A percentile compares a stretch with the other conserved stretches of the same genome.
Evolutionary conservation across 2,113 vertebrate species (phyloP).

Genomic region (Seriola quinqueradiata): DNA sequence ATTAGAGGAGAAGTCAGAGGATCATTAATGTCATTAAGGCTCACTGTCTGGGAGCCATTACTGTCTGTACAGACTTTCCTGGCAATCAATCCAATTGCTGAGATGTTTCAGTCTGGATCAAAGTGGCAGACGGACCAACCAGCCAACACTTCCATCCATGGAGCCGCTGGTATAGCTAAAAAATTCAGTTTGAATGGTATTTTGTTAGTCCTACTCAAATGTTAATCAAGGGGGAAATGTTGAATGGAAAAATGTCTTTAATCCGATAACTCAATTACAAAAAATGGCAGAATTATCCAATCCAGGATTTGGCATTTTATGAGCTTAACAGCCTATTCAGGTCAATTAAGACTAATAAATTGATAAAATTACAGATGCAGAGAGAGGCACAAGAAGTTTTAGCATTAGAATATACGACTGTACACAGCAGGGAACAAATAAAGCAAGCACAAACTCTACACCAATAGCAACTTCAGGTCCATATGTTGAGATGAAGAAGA

Average conservation of each 20-base stretch:
- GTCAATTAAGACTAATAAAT: background rate
- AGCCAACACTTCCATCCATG: too few species aligned
- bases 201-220: too few species aligned
- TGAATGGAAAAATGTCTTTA: conserved; percentile 11
- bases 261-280: background rate
- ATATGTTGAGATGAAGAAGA: background rate
- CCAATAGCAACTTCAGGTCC: background rate
- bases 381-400: background rate
- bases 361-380: background rate
- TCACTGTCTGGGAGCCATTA: too few species aligned
- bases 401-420: background rate
- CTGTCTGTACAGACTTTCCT: too few species aligned
- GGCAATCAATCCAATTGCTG: too few species aligned
- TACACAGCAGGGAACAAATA: background rate
- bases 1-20: too few species aligned
- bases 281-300: background rate
- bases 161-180: background rate
- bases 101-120: too few species aligned
- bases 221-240: background rate
- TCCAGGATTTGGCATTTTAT: background rate
- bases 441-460: background rate
- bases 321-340: background rate
- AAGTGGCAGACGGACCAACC: too few species aligned
- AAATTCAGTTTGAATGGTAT: background rate
- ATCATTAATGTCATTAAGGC: too few species aligned